Conservation (phyloP, 2,113 vertebrate genomes). For the Empidonax alnorum region DNA sequence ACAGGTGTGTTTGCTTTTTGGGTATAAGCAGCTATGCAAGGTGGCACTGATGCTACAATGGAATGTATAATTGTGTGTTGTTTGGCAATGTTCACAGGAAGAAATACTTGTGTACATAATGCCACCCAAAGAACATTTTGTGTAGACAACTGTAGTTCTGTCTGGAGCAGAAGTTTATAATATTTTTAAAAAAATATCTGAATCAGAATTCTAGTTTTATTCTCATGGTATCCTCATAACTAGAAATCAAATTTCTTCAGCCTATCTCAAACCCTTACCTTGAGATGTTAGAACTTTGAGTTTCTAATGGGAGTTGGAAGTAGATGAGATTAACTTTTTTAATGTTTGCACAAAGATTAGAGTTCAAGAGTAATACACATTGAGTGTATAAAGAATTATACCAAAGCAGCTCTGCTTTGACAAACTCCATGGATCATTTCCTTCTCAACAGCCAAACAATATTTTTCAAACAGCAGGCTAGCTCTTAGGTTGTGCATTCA, state of each 20-base stretch:
- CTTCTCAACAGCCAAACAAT: background rate
- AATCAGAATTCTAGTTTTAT: background rate
- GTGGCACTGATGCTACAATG: background rate
- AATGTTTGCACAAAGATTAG: background rate
- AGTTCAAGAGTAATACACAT: background rate
- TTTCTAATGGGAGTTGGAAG: background rate
- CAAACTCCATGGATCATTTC: background rate
- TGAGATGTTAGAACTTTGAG: background rate
- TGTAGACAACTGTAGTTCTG: background rate
- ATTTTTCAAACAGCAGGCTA: background rate
- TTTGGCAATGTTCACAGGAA: background rate
- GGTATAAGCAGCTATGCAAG: background rate
- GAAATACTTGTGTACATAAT: background rate
- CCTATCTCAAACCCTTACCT: background rate
- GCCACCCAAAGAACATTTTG: background rate
- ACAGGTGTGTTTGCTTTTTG: background rate
- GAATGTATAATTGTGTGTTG: background rate
- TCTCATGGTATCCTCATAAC: accelerated
- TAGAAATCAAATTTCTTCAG: background rate
- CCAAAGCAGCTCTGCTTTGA: background rate
- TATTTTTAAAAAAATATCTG: background rate
- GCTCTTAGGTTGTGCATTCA: background rate
- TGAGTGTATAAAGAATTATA: background rate
- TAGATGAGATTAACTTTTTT: background rate
- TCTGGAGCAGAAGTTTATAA: background rate